Conservation (phyloP, 1,140 invertebrate species). For the Macrocentrus cingulum region DNA sequence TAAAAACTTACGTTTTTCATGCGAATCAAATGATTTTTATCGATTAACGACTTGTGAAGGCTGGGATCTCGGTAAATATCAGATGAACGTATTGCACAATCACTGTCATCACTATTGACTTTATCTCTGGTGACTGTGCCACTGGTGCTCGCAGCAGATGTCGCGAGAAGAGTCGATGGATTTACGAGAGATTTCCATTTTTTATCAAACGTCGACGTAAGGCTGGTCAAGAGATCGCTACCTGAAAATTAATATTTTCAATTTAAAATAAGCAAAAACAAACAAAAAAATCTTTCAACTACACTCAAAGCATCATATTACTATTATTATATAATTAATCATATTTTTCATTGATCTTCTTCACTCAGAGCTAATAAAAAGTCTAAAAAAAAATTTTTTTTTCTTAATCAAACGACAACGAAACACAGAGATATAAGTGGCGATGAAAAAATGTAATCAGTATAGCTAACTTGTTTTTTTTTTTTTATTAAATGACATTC, state of each 20-base stretch:
- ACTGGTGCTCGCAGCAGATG: constrained; percentile 28
- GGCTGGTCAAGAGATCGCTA: constrained; percentile 67
- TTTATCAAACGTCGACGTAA: constrained; percentile 75
- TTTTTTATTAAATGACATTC: constrained; percentile 29
- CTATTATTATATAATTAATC: not conserved
- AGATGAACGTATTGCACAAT: constrained; percentile 24
- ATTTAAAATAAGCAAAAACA: not conserved
- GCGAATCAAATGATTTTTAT: constrained; percentile 39
- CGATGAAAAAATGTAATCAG: constrained; percentile 1
- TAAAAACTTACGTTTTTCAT: constrained; percentile 42
- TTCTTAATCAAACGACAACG: too few relatives aligned
- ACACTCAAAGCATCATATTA: constrained; percentile 27
- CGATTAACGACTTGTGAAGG: constrained; percentile 47
- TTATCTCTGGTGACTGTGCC: constrained; percentile 20
- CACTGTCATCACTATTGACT: constrained; percentile 8
- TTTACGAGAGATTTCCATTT: constrained; percentile 68
- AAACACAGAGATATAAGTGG: not conserved
- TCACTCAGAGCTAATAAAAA: constrained; percentile 18
- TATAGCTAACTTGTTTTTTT: constrained; percentile 15
- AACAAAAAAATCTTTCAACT: too few relatives aligned
- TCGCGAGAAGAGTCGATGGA: constrained; percentile 44
- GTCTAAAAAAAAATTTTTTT: constrained; percentile 10
- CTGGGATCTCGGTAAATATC: constrained; percentile 53
- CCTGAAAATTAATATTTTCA: constrained; percentile 56
- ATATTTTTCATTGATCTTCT: constrained; percentile 15